Conservation (phyloP, 1,140 invertebrate genomes). For the Heterodera schachtii region DNA sequence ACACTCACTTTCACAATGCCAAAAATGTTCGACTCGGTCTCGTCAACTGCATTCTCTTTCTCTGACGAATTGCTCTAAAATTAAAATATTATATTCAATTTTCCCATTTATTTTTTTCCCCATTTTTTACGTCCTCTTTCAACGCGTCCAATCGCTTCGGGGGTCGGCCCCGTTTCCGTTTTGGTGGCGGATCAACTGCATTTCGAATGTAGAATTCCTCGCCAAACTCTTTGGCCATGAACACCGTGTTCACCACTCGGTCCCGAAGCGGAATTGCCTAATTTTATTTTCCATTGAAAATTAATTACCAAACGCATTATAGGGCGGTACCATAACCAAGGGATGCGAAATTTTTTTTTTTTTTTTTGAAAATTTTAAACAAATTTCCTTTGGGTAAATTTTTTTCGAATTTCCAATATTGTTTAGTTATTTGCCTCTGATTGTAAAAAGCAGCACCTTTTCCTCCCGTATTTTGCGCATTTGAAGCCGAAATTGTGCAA, state of each 20-base stretch:
- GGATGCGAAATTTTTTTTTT: too few relatives aligned
- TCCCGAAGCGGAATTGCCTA: background rate
- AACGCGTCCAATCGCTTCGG: background rate
- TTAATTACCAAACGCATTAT: too few relatives aligned
- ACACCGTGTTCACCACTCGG: background rate
- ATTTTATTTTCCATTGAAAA: background rate
- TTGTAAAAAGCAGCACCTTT: too few relatives aligned
- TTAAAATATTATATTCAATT: background rate
- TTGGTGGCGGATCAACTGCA: background rate
- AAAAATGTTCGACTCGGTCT: background rate
- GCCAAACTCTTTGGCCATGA: background rate
- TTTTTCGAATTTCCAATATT: too few relatives aligned
- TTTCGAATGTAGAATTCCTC: background rate
- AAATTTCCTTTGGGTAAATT: too few relatives aligned
- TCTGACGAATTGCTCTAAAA: background rate
- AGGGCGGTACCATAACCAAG: too few relatives aligned
- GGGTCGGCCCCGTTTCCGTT: background rate
- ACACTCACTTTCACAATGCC: background rate
- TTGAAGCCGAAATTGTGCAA: slow-evolving; percentile 7
- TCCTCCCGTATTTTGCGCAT: background rate
- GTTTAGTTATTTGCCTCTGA: too few relatives aligned
- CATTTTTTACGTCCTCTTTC: background rate
- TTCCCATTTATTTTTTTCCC: background rate
- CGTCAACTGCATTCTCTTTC: background rate
- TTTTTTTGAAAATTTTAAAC: too few relatives aligned